These are phyloP conservation scores for Prietella phreatophila DNA, from an alignment of 2,113 vertebrate genomes.

Conservation along the genomic window DNA sequence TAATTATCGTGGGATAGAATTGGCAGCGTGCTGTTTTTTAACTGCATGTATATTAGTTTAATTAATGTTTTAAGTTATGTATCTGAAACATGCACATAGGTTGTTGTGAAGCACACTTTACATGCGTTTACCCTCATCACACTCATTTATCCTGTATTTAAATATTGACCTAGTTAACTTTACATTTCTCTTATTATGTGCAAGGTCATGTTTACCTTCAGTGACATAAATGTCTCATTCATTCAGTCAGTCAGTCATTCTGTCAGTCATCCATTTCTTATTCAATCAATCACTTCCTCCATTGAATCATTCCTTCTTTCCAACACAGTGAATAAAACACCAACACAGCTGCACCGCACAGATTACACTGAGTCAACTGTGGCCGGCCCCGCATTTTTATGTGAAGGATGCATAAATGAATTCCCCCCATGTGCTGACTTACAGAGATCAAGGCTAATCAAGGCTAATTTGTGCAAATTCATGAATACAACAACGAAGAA, in stretches of 20 bases:
- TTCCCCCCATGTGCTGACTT: conserved; percentile 13
- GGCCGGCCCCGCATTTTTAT: conserved; percentile 1
- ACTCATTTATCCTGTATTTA: not conserved
- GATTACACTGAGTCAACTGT: conserved; percentile 21
- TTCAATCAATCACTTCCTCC: not conserved
- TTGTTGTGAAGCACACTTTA: not conserved
- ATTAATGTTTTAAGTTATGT: not conserved
- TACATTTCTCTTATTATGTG: not conserved
- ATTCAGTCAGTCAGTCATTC: not conserved
- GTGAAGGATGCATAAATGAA: conserved; percentile 43
- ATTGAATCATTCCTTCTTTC: not conserved
- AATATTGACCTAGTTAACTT: not conserved
- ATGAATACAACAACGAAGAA: conserved; percentile 31
- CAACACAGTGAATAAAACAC: conserved; percentile 1
- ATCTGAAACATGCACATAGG: not conserved
- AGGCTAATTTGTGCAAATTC: conserved; percentile 29
- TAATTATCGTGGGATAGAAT: not conserved
- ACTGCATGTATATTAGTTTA: not conserved
- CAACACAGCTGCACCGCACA: conserved; percentile 20
- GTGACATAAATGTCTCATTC: not conserved
- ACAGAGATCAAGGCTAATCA: conserved; percentile 48
- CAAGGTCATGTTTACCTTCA: not conserved
- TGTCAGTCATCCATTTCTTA: not conserved
- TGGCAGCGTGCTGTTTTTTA: not conserved
- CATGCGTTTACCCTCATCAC: not conserved